phyloP scores from a whole-genome alignment of 2,113 vertebrate species.

The Anoplopoma fimbria region DNA sequence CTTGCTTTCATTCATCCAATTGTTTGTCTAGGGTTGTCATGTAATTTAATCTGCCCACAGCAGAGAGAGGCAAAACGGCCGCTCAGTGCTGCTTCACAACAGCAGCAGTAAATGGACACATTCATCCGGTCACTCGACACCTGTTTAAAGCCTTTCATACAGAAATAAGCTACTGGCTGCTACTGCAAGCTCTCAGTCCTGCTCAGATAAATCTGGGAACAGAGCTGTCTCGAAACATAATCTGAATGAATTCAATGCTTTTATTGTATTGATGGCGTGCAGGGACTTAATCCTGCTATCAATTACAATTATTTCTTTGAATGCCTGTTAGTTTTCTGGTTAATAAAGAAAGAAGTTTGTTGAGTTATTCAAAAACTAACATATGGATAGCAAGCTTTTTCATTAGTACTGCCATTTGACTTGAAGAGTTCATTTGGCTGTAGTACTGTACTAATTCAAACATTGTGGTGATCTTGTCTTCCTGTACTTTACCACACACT shows the following conservation, averaged over 20 bases:
- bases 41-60: constrained; percentile 59
- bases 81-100: constrained; percentile 36
- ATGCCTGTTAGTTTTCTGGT: neutral
- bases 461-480: neutral
- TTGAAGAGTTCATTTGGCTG: neutral
- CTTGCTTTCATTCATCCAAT: constrained; percentile 30
- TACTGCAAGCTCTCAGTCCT: neutral
- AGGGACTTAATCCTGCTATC: neutral
- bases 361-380: neutral
- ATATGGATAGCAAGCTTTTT: neutral
- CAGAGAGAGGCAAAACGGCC: neutral
- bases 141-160: constrained; percentile 24
- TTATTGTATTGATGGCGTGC: neutral
- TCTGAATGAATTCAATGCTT: neutral
- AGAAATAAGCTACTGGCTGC: neutral
- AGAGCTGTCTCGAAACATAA: neutral
- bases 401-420: neutral
- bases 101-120: constrained; percentile 31
- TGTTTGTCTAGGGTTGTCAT: constrained; percentile 22
- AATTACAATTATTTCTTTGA: neutral
- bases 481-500: neutral
- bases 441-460: constrained; percentile 12
- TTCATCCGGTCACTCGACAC: constrained; percentile 38
- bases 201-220: constrained; percentile 20
- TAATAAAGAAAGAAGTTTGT: neutral